Evolutionary conservation across 2,888 invertebrate genomes (phyloP), one percentile per base, ranked within the genome.

Genomic region (Drosophila peninsularis): DNA sequence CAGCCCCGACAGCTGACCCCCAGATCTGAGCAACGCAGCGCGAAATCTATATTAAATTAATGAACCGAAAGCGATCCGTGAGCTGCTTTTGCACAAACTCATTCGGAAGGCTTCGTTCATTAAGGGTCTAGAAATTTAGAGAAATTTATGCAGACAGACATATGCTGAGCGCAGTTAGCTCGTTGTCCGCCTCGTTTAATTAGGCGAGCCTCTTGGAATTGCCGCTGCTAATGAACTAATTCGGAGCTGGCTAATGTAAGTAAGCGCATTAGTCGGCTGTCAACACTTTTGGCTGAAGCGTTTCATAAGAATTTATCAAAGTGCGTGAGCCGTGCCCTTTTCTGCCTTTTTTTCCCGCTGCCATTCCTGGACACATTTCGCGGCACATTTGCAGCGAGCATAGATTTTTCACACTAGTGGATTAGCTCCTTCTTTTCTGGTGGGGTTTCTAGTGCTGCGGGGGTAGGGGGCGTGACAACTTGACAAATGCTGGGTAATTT

Each of bases 401-500:
- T 82, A 88, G 88, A 89, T 86, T 80, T 89, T 86, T 88, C 78
- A 85, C 90, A 86, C 83, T 86, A 80, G 73, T 86, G 65, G 69
- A 75, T 75, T 79, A 75, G 60, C 36, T 60, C 32, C 66, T 62
- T 9, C 21, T 10, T 13, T n/a, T n/a, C 10, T 27, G n/a, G 11
- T 14, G 4, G 10, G n/a, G 32, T 30, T 21, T 5, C 56, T 32
- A 54, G 36, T 32, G 39, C 27, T 36, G 34, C 13, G 7, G 49
- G 7, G 9, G 19, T 1, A 32, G 53, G 76, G 76, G 75, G 62
- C 70, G 84, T 88, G 89, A 77, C 74, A 88, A 86, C 56, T 78
- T 88, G 90, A 90, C 83, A 91, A 91, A 91, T 91, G 91, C 86
- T 82, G 76, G 80, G 85, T 90, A 91, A 90, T 90, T 90, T 91